Conservation (phyloP, 2,888 invertebrate species). For the Saturnia pavonia region DNA sequence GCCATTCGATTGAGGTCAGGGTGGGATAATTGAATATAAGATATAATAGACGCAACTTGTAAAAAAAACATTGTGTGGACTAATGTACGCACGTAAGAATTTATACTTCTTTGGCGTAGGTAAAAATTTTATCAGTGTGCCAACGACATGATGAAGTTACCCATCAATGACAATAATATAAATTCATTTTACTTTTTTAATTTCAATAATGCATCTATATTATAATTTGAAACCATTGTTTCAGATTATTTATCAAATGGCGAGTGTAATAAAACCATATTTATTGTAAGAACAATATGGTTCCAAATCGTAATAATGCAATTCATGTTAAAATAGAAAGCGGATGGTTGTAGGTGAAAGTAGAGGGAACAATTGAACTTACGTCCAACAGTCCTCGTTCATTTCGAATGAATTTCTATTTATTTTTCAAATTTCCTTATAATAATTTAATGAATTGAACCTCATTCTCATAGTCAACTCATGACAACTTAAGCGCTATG, state of each 20-base stretch:
- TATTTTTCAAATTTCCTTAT: background rate
- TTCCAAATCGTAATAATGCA: background rate
- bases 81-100: background rate
- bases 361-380: slow-evolving; percentile 6
- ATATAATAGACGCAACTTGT: background rate
- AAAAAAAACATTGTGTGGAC: too few relatives aligned
- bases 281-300: background rate
- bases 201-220: background rate
- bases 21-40: background rate
- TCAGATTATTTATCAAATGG: background rate
- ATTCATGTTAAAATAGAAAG: slow-evolving; percentile 3
- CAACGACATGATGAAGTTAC: too few relatives aligned
- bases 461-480: too few relatives aligned
- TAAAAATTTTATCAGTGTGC: too few relatives aligned
- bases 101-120: too few relatives aligned
- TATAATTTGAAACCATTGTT: background rate
- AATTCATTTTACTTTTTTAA: too few relatives aligned
- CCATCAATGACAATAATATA: too few relatives aligned
- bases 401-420: background rate
- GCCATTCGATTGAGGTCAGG: slow-evolving; percentile 4
- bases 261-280: background rate
- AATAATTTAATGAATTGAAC: background rate
- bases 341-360: slow-evolving; percentile 1
- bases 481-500: background rate
- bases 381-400: background rate